phyloP scores from a whole-genome alignment of 1,140 invertebrate genomes.

The Drosophila leontia region DNA sequence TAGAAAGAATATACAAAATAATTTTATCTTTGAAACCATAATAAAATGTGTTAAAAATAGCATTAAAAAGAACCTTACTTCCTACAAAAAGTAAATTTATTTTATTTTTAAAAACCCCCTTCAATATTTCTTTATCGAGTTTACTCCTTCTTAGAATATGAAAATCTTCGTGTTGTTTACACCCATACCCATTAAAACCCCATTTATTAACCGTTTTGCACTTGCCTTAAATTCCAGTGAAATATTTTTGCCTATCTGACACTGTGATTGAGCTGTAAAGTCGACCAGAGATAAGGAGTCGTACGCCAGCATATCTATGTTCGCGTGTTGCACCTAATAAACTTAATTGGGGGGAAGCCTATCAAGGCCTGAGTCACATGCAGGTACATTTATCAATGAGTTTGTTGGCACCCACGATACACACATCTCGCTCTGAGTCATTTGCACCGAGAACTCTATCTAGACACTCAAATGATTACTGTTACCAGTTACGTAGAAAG shows the following conservation, averaged over 20 bases:
- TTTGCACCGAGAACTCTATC: slow-evolving; percentile 16
- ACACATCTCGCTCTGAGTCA: slow-evolving; percentile 23
- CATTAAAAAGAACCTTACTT: neutral
- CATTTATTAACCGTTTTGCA: neutral
- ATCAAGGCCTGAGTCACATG: slow-evolving; percentile 14
- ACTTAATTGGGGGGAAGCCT: slow-evolving; percentile 16
- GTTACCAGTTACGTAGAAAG: slow-evolving; percentile 17
- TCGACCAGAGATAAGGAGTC: neutral
- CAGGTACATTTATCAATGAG: slow-evolving; percentile 27
- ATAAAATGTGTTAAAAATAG: neutral
- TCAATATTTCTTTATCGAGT: neutral
- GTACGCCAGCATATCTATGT: slow-evolving; percentile 14
- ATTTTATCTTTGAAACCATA: neutral
- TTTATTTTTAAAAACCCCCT: neutral
- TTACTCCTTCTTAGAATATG: neutral
- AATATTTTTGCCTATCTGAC: neutral
- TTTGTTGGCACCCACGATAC: neutral
- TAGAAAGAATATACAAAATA: neutral
- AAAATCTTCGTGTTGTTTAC: neutral
- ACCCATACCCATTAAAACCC: neutral
- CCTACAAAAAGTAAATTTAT: neutral
- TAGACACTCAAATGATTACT: neutral
- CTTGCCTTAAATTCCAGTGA: slow-evolving; percentile 1
- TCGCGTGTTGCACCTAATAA: neutral
- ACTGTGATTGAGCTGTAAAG: neutral